Percentiles rank a stretch among this genome's conserved stretches.
These are phyloP conservation scores for Echeneis naucrates DNA, from an alignment of 2,797 vertebrate species.

Conservation along the genomic window DNA sequence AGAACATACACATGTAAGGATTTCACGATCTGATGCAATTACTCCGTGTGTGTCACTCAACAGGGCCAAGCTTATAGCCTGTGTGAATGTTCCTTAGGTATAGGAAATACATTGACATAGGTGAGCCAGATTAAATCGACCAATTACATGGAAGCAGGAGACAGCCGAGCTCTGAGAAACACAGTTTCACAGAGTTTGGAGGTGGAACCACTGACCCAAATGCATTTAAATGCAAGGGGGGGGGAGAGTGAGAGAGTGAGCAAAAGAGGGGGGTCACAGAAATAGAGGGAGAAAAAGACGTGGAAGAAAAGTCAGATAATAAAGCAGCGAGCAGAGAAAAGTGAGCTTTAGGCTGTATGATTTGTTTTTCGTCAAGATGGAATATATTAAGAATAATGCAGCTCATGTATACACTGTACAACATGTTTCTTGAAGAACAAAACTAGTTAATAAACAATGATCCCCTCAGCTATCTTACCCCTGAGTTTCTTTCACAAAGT, in stretches of 20 bases:
- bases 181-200: slow-evolving; percentile 70
- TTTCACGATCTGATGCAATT: slow-evolving; percentile 25
- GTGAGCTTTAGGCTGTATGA: slow-evolving; percentile 71
- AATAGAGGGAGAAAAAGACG: slow-evolving; percentile 37
- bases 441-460: slow-evolving; percentile 64
- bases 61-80: slow-evolving; percentile 1
- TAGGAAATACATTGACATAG: slow-evolving; percentile 35
- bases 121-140: slow-evolving; percentile 57
- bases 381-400: slow-evolving; percentile 59
- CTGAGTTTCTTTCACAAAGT: slow-evolving; percentile 33
- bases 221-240: slow-evolving; percentile 79
- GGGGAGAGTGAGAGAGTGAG: slow-evolving; percentile 47
- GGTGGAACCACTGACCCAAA: slow-evolving; percentile 80
- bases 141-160: slow-evolving; percentile 57
- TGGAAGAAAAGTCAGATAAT: slow-evolving; percentile 66
- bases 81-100: slow-evolving; percentile 29
- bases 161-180: slow-evolving; percentile 52
- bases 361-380: slow-evolving; percentile 70
- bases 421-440: slow-evolving; percentile 46
- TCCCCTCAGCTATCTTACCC: slow-evolving; percentile 46
- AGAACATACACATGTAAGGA: slow-evolving; percentile 42
- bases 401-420: slow-evolving; percentile 43
- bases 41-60: slow-evolving; percentile 30
- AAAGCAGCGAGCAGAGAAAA: slow-evolving; percentile 64
- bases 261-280: slow-evolving; percentile 51